Base-by-base conservation (phyloP, 2,113 vertebrate species). In the Callocephalon fimbriatum region DNA sequence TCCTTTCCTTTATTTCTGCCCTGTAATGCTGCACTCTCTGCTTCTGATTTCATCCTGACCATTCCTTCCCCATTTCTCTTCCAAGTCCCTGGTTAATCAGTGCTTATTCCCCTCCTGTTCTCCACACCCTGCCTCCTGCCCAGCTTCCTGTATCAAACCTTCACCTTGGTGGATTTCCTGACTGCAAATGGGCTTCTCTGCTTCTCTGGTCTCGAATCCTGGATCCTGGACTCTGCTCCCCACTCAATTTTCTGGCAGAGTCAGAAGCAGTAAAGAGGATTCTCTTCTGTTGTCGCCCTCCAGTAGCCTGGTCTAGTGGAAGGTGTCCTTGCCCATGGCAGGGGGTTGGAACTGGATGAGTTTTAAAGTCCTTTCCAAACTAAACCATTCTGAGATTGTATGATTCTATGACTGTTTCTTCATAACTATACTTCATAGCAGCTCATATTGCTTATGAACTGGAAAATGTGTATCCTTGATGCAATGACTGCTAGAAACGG, bases 191-290 rank as follows among this genome's bases (percentile, higher is more conserved):
- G 2, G 3, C 15, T 67, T 48, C 1, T 56, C 10, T 45, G 13
- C 27, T 77, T 67, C 21, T 59, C 32, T 62, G 13, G 1, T 58
- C 26, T 38, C 26, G 6, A 45, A 29, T 53, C 42, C 0, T 0
- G 12, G 6, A 37, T 12, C 10, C 20, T 31, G 18, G 20, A 29
- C 12, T 56, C 58, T 29, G 19, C 26, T 50, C 4, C 66, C 7
- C 11, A 15, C 25, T 73, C 50, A 3, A 15, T 45, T 80, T 89
- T 72, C 53, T 59, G 35, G 26, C 14, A 26, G 70, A 71, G 56
- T 48, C 21, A 40, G 27, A 72, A 74, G 37, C 7, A 45, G 7
- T 12, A 82, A n/a, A 76, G 38, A 58, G 12, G 8, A 87, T 53
- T 68, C 38, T 67, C 15, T 63, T 37, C 7, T 38, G 3, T 58